Evolutionary conservation across 2,113 vertebrate species (phyloP).

Genomic region (Tenrec ecaudatus): DNA sequence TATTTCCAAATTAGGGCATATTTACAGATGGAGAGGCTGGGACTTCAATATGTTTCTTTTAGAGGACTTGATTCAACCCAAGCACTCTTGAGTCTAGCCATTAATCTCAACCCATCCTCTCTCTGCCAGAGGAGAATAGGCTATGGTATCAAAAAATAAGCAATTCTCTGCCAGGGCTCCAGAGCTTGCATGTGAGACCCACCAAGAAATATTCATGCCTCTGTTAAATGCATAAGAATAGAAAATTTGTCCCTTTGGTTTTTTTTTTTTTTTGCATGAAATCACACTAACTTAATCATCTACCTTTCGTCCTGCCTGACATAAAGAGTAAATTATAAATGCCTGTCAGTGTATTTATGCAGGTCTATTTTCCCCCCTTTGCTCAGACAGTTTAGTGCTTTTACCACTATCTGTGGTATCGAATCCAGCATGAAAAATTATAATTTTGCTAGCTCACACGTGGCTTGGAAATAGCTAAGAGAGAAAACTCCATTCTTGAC

Average conservation of each 20-base stretch:
- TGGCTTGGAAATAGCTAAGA: not conserved
- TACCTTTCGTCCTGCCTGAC: slow-evolving; percentile 11
- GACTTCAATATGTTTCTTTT: not conserved
- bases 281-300: slow-evolving; percentile 5
- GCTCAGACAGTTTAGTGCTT: slow-evolving; percentile 16
- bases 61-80: not conserved
- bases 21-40: not conserved
- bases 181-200: not conserved
- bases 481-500: not conserved
- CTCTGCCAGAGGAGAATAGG: not conserved
- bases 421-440: slow-evolving; percentile 17
- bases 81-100: no score
- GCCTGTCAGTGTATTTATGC: slow-evolving; percentile 36
- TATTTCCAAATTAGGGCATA: not conserved
- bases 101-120: no score
- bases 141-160: not conserved
- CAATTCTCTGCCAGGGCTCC: not conserved
- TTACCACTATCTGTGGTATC: not conserved
- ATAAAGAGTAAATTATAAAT: slow-evolving; percentile 42
- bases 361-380: slow-evolving; percentile 5
- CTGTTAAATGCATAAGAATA: slow-evolving; percentile 26
- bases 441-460: slow-evolving; percentile 46
- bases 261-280: not conserved
- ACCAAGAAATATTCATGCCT: not conserved
- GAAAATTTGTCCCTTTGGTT: slow-evolving; percentile 12